These are phyloP conservation scores for Phymanthus crucifer DNA, from an alignment of 92 coral and sea anemone species.

Conservation along the genomic window DNA sequence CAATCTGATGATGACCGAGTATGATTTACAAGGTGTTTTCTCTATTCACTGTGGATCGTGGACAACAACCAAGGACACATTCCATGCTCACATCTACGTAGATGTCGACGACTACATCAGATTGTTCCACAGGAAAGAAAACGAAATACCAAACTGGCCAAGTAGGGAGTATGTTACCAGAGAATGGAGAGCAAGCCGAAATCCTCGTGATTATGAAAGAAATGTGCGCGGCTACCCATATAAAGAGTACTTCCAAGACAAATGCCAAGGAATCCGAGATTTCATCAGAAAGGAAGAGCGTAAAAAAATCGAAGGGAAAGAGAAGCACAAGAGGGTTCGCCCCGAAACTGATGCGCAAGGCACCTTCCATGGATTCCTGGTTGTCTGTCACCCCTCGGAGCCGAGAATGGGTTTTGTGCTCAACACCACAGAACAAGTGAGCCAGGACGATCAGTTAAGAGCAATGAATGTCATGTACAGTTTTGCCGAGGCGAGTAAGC, in stretches of 20 bases:
- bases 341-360: background rate
- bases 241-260: constrained; percentile 46
- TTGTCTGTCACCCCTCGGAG: constrained; percentile 64
- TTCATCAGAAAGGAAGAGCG: constrained; percentile 1
- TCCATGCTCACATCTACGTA: constrained; percentile 63
- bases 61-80: constrained; percentile 53
- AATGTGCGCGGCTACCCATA: constrained; percentile 60
- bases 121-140: constrained; percentile 28
- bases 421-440: constrained; percentile 16
- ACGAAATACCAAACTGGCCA: constrained; percentile 66
- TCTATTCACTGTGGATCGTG: constrained; percentile 82
- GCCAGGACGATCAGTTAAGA: constrained; percentile 29
- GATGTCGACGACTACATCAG: constrained; percentile 51
- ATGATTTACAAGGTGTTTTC: constrained; percentile 39
- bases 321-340: background rate
- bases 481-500: constrained; percentile 51
- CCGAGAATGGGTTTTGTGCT: constrained; percentile 75
- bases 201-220: constrained; percentile 45
- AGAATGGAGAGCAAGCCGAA: constrained; percentile 60
- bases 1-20: constrained; percentile 45
- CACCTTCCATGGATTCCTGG: background rate
- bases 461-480: constrained; percentile 48
- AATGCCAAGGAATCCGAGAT: constrained; percentile 32
- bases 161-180: constrained; percentile 46
- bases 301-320: background rate